Conservation (phyloP, 2,888 invertebrate genomes). For the Nasonovia ribisnigri region DNA sequence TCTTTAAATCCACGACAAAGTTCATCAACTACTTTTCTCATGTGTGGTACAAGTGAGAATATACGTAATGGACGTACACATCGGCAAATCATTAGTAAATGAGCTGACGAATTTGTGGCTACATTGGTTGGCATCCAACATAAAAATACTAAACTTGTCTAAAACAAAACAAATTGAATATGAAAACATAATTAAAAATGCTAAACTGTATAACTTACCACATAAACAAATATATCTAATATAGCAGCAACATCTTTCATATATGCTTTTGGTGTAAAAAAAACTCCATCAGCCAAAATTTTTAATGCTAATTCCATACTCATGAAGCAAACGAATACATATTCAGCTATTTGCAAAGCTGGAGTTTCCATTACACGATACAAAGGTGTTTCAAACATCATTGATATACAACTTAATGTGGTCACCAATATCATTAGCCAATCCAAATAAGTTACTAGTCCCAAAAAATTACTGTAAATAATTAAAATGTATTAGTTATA, state of each 20-base stretch:
- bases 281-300: slow-evolving; percentile 95
- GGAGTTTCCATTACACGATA: slow-evolving; percentile 94
- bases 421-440: slow-evolving; percentile 99
- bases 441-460: slow-evolving; percentile 97
- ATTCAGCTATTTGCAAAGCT: slow-evolving; percentile 95
- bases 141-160: slow-evolving; percentile 95
- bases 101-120: slow-evolving; percentile 93
- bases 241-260: slow-evolving; percentile 97
- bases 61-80: slow-evolving; percentile 96
- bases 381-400: slow-evolving; percentile 98
- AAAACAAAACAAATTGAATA: slow-evolving; percentile 67
- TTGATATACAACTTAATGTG: slow-evolving; percentile 95
- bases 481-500: neutral
- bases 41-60: slow-evolving; percentile 98
- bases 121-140: slow-evolving; percentile 96
- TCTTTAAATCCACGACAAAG: slow-evolving; percentile 98
- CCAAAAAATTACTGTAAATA: slow-evolving; percentile 87
- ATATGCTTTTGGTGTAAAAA: slow-evolving; percentile 99
- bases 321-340: slow-evolving; percentile 98
- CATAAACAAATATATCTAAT: slow-evolving; percentile 96
- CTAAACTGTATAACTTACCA: slow-evolving; percentile 74
- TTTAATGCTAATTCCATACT: slow-evolving; percentile 95
- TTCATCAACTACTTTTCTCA: slow-evolving; percentile 99
- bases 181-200: slow-evolving; percentile 25
- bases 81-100: slow-evolving; percentile 94